These are phyloP conservation scores for Zapus hudsonius DNA, from an alignment of 2,113 vertebrate species.

Conservation along the genomic window DNA sequence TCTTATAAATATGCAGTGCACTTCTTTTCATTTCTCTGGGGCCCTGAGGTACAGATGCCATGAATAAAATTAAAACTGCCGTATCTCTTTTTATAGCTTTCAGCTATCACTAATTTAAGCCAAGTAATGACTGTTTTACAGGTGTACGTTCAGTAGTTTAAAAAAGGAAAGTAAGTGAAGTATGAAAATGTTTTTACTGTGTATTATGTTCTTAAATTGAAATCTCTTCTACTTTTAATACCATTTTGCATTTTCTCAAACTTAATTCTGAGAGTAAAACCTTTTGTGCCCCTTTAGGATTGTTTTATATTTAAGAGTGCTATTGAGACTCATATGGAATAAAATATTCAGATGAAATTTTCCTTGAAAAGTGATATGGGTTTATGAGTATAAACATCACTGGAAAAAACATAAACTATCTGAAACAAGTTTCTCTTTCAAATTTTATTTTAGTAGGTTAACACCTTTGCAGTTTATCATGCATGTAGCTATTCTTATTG, in stretches of 20 bases:
- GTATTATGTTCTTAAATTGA: conserved; percentile 39
- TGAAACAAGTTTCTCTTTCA: conserved; percentile 44
- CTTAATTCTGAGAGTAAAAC: not conserved
- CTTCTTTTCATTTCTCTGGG: conserved; percentile 67
- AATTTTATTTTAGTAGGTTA: conserved; percentile 64
- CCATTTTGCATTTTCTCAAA: conserved; percentile 57
- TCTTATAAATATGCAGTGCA: conserved; percentile 80
- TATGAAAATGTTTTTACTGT: conserved; percentile 63
- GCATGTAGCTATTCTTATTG: conserved; percentile 29
- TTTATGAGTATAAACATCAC: conserved; percentile 54
- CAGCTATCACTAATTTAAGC: conserved; percentile 72
- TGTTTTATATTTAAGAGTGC: conserved; percentile 65
- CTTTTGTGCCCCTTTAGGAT: conserved; percentile 22
- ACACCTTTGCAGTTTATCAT: not conserved
- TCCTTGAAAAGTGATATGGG: conserved; percentile 56
- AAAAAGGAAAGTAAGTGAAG: conserved; percentile 62
- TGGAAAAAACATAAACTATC: conserved; percentile 41
- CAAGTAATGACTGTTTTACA: conserved; percentile 64
- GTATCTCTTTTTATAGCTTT: conserved; percentile 71
- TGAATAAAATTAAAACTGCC: conserved; percentile 77
- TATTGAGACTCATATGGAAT: conserved; percentile 41
- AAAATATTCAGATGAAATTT: conserved; percentile 62
- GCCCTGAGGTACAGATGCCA: conserved; percentile 69
- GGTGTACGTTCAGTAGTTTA: conserved; percentile 37
- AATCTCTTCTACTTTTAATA: conserved; percentile 47